These are phyloP conservation scores for Cavia aperea DNA, from an alignment of 2,113 vertebrate genomes.

Conservation along the genomic window DNA sequence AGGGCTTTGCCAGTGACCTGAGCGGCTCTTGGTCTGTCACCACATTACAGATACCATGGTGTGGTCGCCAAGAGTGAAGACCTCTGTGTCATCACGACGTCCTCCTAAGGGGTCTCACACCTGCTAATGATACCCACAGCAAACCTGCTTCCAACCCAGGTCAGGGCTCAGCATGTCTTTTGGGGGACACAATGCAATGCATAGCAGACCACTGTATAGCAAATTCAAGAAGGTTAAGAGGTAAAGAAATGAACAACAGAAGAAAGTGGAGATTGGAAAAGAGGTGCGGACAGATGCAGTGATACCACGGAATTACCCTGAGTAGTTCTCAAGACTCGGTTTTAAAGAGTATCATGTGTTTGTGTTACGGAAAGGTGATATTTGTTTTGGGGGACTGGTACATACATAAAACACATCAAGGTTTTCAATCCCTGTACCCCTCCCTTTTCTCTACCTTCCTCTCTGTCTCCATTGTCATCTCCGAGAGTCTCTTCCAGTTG, in stretches of 20 bases:
- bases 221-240: neutral
- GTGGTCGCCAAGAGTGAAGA: accelerated
- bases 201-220: neutral
- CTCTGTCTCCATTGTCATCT: neutral
- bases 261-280: neutral
- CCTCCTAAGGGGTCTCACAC: neutral
- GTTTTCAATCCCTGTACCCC: neutral
- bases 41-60: too few relatives aligned
- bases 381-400: neutral
- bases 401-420: neutral
- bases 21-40: accelerated
- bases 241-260: neutral
- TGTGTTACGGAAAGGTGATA: neutral
- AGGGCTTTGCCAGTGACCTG: neutral
- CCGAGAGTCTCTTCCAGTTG: neutral
- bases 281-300: accelerated
- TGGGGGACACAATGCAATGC: neutral
- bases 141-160: neutral
- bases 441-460: neutral
- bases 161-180: neutral
- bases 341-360: neutral
- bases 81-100: neutral
- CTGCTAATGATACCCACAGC: neutral
- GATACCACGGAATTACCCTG: neutral
- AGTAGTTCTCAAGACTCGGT: neutral